Evolutionary conservation across 2,797 vertebrate species (phyloP).

Genomic region (Hydrocynus forskahlii): DNA sequence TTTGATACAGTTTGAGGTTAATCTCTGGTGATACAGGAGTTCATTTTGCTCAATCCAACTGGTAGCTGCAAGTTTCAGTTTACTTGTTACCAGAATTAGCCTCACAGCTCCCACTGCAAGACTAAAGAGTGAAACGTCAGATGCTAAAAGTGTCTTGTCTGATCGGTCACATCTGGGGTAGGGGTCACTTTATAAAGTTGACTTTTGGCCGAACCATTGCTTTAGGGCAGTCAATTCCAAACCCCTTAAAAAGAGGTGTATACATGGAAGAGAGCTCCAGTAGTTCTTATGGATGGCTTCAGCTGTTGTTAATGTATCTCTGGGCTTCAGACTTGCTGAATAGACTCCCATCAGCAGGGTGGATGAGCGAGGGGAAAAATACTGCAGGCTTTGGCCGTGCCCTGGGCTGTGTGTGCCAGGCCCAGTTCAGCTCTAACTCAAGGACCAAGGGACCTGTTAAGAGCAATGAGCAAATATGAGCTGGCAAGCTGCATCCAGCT

Average conservation of each 20-base stretch:
- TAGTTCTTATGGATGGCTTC: not conserved
- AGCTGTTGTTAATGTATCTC: constrained; percentile 8
- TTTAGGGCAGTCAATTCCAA: not conserved
- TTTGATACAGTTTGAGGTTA: too few relatives aligned
- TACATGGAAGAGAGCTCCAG: not conserved
- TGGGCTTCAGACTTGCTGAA: constrained; percentile 2
- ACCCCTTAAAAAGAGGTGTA: not conserved
- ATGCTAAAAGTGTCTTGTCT: not conserved
- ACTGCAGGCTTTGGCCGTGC: constrained; percentile 24
- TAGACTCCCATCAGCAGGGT: not conserved
- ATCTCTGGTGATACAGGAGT: too few relatives aligned
- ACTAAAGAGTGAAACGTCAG: not conserved
- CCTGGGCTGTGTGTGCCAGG: not conserved
- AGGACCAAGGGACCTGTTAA: constrained; percentile 52
- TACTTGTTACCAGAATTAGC: not conserved
- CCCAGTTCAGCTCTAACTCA: constrained; percentile 33
- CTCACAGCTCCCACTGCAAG: not conserved
- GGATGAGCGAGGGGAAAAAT: constrained; percentile 34
- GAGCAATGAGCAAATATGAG: constrained; percentile 60
- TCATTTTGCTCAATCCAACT: not conserved
- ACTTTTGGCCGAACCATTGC: not conserved
- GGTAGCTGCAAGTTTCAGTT: not conserved
- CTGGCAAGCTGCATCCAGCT: constrained; percentile 59
- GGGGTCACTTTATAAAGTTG: not conserved
- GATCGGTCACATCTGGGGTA: not conserved